Evolutionary conservation across 1,140 invertebrate genomes (phyloP).

Genomic region (Eueides isabella): DNA sequence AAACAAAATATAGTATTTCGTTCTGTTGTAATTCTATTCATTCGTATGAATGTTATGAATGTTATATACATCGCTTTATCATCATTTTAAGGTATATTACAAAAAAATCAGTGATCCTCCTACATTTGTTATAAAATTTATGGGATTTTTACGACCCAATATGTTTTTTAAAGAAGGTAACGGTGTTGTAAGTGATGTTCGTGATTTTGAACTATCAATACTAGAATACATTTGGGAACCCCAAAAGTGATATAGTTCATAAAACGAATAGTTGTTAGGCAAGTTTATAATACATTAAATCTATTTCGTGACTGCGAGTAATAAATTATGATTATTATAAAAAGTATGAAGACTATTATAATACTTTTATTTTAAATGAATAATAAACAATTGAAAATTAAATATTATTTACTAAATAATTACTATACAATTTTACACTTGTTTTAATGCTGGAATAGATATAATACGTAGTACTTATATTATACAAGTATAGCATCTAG

Average conservation of each 20-base stretch:
- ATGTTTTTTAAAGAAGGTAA: constrained; percentile 65
- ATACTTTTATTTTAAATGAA: background rate
- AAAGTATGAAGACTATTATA: background rate
- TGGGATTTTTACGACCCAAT: constrained; percentile 63
- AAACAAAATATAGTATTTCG: background rate
- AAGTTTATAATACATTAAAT: constrained; percentile 22
- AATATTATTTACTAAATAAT: too few species aligned
- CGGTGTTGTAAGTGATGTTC: constrained; percentile 57
- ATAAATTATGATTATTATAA: constrained; percentile 9
- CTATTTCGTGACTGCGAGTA: constrained; percentile 14
- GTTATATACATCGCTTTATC: background rate
- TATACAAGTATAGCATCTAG: too few species aligned
- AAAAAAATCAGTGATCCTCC: background rate
- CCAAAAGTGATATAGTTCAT: constrained; percentile 28
- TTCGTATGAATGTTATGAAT: background rate
- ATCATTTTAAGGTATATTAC: background rate
- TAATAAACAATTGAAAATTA: background rate
- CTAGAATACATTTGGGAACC: constrained; percentile 31
- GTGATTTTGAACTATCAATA: constrained; percentile 40
- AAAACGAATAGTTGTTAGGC: constrained; percentile 27
- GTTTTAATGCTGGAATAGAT: too few species aligned
- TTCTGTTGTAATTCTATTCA: too few species aligned
- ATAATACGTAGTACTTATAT: too few species aligned
- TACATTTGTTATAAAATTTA: constrained; percentile 47
- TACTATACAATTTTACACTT: too few species aligned